Conservation (phyloP, 2,113 vertebrate species). For the Elephantulus edwardii region DNA sequence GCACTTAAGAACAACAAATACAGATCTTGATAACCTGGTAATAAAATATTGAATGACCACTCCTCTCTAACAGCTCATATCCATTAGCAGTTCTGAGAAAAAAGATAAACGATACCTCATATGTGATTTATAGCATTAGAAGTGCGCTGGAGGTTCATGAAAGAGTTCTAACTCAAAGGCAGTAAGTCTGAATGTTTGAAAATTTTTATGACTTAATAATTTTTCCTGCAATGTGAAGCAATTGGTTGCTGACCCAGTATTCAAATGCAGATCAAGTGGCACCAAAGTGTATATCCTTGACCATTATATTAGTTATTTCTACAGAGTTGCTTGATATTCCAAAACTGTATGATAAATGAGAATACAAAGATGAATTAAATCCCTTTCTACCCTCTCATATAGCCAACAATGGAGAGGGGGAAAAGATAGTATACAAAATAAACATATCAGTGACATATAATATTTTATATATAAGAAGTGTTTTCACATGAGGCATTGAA, state of each 20-base stretch:
- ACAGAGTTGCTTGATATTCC: background rate
- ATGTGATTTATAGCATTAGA: no score
- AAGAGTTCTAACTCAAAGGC: background rate
- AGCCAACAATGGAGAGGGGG: background rate
- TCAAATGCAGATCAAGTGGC: background rate
- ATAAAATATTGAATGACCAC: no score
- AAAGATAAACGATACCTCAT: no score
- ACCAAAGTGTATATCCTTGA: background rate
- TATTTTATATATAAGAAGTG: background rate
- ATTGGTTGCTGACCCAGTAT: background rate
- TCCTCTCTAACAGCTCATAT: no score
- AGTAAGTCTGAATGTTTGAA: no score
- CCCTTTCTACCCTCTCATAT: background rate
- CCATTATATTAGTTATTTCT: background rate
- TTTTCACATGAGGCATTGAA: background rate
- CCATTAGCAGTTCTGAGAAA: no score
- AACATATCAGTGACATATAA: background rate
- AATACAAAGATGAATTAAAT: background rate
- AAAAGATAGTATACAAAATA: background rate
- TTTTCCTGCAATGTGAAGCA: background rate
- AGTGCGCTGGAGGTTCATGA: no score
- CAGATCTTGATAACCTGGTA: no score
- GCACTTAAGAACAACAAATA: no score
- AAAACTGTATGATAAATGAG: no score
- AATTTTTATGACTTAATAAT: background rate